Percentiles rank a stretch among this genome's conserved stretches.
These are phyloP conservation scores for Acanthis flammea DNA, from an alignment of 2,797 vertebrate species.

Conservation along the genomic window DNA sequence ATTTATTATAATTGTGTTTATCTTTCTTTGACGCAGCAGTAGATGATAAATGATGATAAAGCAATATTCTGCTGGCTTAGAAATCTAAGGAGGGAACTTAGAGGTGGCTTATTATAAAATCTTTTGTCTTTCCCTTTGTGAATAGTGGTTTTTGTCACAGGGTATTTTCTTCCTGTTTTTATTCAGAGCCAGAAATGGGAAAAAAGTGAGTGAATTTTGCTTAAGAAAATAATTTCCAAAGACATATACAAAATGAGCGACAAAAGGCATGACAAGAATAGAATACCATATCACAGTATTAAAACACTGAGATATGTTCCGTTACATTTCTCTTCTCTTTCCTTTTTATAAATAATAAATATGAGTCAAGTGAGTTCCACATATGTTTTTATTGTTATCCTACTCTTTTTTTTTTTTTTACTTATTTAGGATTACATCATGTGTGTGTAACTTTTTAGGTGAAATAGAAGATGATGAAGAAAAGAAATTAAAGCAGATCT, in stretches of 20 bases:
- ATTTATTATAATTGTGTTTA: background rate
- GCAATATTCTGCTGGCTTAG: background rate
- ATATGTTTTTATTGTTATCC: background rate
- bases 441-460: background rate
- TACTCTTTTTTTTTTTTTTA: background rate
- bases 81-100: background rate
- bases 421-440: background rate
- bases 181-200: background rate
- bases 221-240: background rate
- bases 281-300: background rate
- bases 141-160: background rate
- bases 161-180: background rate
- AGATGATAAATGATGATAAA: background rate
- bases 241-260: background rate
- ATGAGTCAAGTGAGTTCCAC: background rate
- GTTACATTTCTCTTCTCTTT: background rate
- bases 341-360: background rate
- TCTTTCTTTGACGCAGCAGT: background rate
- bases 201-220: background rate
- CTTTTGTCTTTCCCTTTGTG: background rate
- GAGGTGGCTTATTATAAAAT: background rate
- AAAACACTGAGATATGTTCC: background rate
- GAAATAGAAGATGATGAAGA: background rate
- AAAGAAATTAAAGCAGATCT: background rate
- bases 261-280: background rate